Evolutionary conservation across 2,113 vertebrate genomes (phyloP).

Genomic region (Podarcis muralis): DNA sequence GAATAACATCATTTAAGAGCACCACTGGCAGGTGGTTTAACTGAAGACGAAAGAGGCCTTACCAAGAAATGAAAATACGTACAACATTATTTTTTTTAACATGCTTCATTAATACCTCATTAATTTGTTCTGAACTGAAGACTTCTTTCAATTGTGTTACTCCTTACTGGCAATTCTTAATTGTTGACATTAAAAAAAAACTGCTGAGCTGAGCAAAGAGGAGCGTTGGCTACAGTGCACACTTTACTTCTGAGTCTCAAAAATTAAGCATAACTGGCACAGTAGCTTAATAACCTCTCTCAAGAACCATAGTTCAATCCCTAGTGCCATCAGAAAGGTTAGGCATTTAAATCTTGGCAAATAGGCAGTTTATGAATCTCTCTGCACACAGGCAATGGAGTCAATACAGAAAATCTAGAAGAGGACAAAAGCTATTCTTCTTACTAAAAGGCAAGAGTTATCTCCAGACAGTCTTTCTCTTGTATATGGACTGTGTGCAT

Average conservation of each 20-base stretch:
- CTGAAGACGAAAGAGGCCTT: neutral
- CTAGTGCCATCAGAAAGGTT: slow-evolving; percentile 66
- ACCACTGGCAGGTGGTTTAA: slow-evolving; percentile 18
- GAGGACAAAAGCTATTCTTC: neutral
- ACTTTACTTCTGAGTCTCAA: slow-evolving; percentile 46
- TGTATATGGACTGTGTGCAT: neutral
- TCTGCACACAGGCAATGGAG: slow-evolving; percentile 35
- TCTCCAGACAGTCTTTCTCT: rapidly evolving
- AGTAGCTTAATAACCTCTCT: slow-evolving; percentile 64
- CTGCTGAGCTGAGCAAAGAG: slow-evolving; percentile 62
- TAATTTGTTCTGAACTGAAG: slow-evolving; percentile 57
- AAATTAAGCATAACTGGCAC: slow-evolving; percentile 35
- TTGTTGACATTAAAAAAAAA: slow-evolving; percentile 72
- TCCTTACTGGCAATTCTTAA: slow-evolving; percentile 65
- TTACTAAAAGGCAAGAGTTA: neutral
- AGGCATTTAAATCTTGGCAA: slow-evolving; percentile 67
- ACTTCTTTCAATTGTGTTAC: slow-evolving; percentile 58
- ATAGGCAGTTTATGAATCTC: slow-evolving; percentile 46
- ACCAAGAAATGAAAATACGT: neutral
- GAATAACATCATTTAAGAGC: neutral
- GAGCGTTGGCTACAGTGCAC: slow-evolving; percentile 44
- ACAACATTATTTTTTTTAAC: slow-evolving; percentile 26
- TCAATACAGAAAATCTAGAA: neutral
- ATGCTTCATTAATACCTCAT: slow-evolving; percentile 65
- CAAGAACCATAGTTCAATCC: slow-evolving; percentile 51